phyloP scores from a whole-genome alignment of 1,140 invertebrate species.

The Bombus terrestris region DNA sequence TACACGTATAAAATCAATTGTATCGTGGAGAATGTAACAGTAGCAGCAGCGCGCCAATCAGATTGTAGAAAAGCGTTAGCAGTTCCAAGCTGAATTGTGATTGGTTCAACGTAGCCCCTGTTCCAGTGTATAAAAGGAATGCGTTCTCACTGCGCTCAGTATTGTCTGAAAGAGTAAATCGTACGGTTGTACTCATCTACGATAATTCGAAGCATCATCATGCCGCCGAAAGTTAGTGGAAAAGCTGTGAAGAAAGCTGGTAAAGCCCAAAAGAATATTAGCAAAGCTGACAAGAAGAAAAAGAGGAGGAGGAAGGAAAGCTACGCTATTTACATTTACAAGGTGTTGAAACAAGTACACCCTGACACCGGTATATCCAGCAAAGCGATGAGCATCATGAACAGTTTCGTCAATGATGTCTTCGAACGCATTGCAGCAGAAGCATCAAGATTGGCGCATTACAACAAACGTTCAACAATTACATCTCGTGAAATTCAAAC shows the following conservation, averaged over 20 bases:
- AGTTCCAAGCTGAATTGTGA: neutral
- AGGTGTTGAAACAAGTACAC: constrained; percentile 88
- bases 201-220: constrained; percentile 32
- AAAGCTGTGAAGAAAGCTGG: constrained; percentile 81
- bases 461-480: constrained; percentile 84
- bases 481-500: constrained; percentile 61
- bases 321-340: constrained; percentile 89
- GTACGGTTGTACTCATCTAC: no score
- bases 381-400: constrained; percentile 86
- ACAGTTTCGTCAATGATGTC: constrained; percentile 87
- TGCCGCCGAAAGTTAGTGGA: constrained; percentile 80
- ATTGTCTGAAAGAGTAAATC: rapidly evolving
- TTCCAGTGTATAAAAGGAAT: constrained; percentile 13
- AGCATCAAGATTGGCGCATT: constrained; percentile 87
- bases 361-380: constrained; percentile 87
- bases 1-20: constrained; percentile 29
- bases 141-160: neutral
- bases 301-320: constrained; percentile 85
- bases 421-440: constrained; percentile 88
- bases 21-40: neutral
- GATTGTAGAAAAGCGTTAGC: neutral
- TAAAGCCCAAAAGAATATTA: constrained; percentile 83
- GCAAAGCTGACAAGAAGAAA: constrained; percentile 83
- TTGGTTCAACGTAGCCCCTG: neutral
- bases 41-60: constrained; percentile 31